phyloP scores from a whole-genome alignment of 1,140 invertebrate species.

The Drosophila busckii region DNA sequence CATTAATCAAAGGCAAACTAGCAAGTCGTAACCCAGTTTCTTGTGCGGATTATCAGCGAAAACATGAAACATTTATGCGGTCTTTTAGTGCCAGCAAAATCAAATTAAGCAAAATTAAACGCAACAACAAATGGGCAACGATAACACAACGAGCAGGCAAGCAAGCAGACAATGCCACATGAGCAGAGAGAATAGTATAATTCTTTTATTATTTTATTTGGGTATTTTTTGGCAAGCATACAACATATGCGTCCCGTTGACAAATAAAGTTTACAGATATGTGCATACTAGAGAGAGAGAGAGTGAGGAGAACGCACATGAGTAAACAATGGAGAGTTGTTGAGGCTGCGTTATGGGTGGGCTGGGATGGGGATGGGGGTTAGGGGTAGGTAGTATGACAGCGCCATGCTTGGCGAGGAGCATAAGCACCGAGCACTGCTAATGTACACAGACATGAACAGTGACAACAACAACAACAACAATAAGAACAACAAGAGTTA shows the following conservation, averaged over 20 bases:
- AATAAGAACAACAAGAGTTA: constrained; percentile 26
- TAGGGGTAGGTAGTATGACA: neutral
- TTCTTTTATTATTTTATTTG: constrained; percentile 31
- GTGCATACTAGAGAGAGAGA: constrained; percentile 36
- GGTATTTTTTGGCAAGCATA: constrained; percentile 62
- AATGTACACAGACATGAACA: constrained; percentile 46
- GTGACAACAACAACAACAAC: too few relatives aligned
- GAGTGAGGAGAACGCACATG: constrained; percentile 50
- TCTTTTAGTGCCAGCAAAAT: constrained; percentile 37
- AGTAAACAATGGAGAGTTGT: constrained; percentile 55
- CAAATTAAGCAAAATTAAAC: constrained; percentile 67
- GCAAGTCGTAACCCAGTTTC: constrained; percentile 6
- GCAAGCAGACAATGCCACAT: constrained; percentile 3
- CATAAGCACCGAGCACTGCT: constrained; percentile 15
- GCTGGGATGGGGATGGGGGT: neutral
- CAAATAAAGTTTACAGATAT: constrained; percentile 73
- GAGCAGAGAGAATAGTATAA: constrained; percentile 36
- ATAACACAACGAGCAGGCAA: constrained; percentile 22
- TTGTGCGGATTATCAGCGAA: constrained; percentile 38
- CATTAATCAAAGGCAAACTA: constrained; percentile 16
- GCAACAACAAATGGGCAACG: constrained; percentile 37
- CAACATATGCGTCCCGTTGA: constrained; percentile 71
- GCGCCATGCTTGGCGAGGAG: constrained; percentile 3
- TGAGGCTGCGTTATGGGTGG: constrained; percentile 2
- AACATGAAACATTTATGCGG: neutral